A percentile compares a stretch with the other conserved stretches of the same genome.
These are phyloP conservation scores for Turdus rufiventris DNA, from an alignment of 2,113 vertebrate species.

Conservation along the genomic window DNA sequence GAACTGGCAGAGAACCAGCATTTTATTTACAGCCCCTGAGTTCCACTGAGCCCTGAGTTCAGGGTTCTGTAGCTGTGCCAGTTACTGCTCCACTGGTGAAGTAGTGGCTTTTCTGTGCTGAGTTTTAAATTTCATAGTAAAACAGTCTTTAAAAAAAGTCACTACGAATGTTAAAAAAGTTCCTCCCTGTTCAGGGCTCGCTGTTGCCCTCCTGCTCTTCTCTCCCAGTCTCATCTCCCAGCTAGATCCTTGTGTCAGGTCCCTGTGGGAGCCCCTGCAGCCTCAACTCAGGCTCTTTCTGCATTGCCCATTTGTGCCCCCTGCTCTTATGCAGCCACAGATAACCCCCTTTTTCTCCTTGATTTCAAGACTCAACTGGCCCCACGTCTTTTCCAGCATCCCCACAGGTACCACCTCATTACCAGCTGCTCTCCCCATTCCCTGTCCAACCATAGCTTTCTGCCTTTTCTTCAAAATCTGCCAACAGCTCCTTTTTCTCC, in stretches of 20 bases:
- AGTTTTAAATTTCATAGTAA: background rate
- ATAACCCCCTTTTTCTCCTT: background rate
- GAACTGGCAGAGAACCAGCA: background rate
- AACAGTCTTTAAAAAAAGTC: background rate
- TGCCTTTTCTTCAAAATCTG: background rate
- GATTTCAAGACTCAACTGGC: background rate
- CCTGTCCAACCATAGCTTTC: background rate
- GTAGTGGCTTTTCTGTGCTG: background rate
- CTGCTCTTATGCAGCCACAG: background rate
- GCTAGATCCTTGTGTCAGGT: background rate
- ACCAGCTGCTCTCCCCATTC: background rate
- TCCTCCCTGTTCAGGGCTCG: background rate
- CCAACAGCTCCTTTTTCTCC: background rate
- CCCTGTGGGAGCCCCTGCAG: background rate
- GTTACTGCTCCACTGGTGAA: background rate
- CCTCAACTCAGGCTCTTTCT: background rate
- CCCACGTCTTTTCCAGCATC: background rate
- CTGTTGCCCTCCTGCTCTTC: background rate
- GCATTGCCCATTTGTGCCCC: background rate
- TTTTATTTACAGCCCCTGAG: background rate
- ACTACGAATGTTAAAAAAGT: background rate
- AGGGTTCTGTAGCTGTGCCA: background rate
- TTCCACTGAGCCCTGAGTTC: background rate
- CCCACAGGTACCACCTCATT: background rate
- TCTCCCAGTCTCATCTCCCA: background rate